phyloP scores from a whole-genome alignment of 2,797 vertebrate genomes.

The Hozukius guyotensis region DNA sequence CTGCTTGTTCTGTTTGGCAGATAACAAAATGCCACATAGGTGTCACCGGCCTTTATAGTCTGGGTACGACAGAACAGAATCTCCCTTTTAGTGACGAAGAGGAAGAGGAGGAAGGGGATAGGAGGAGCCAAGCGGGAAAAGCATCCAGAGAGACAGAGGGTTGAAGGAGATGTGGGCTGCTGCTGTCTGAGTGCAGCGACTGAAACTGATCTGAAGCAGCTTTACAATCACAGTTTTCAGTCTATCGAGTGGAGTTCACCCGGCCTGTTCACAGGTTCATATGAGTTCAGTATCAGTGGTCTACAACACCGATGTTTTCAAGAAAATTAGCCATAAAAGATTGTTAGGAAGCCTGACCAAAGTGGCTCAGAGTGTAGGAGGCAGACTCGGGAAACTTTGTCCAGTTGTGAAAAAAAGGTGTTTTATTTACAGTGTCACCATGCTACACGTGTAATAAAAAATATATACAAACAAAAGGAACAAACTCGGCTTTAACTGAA shows the following conservation, averaged over 20 bases:
- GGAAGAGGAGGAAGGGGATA: not conserved
- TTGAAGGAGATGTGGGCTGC: not conserved
- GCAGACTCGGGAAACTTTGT: no score
- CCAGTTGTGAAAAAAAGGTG: no score
- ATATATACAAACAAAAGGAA: no score
- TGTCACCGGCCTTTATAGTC: constrained; percentile 4
- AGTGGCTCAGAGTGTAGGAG: no score
- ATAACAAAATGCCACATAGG: constrained; percentile 27
- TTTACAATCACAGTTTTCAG: not conserved
- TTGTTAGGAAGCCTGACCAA: no score
- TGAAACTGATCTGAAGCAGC: not conserved
- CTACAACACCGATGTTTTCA: not conserved
- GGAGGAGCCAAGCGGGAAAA: constrained; percentile 8
- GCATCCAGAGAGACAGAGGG: not conserved
- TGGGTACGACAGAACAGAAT: constrained; percentile 2
- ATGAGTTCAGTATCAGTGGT: not conserved
- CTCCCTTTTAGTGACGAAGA: not conserved
- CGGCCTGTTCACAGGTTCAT: not conserved
- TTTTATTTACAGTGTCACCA: no score
- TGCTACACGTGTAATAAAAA: no score
- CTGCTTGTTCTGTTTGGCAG: constrained; percentile 20
- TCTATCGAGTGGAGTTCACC: not conserved
- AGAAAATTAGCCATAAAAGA: not conserved
- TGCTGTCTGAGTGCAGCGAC: not conserved
- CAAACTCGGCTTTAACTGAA: no score